These are phyloP conservation scores for Drosophila pullipes DNA, from an alignment of 2,888 invertebrate genomes.

Conservation along the genomic window DNA sequence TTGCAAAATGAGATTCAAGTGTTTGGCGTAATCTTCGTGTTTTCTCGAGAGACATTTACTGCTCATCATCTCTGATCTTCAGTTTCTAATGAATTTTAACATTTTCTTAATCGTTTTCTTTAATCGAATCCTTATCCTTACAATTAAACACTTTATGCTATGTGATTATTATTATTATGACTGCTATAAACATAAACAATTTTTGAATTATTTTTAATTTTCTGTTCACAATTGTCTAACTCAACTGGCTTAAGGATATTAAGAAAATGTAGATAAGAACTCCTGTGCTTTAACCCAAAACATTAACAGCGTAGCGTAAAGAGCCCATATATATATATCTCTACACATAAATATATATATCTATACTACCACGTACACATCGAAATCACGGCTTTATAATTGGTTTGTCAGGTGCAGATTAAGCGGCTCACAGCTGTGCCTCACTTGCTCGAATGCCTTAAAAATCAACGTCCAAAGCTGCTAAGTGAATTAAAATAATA, in stretches of 20 bases:
- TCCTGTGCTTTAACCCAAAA: constrained; percentile 12
- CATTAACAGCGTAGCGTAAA: background rate
- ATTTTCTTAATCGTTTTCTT: background rate
- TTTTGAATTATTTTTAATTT: background rate
- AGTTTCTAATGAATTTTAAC: constrained; percentile 5
- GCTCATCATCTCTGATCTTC: background rate
- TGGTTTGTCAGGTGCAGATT: constrained; percentile 68
- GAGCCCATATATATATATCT: background rate
- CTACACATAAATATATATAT: background rate
- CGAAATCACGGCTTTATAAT: constrained; percentile 66
- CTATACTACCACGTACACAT: constrained; percentile 54
- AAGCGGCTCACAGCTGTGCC: constrained; percentile 54
- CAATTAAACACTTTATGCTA: too few relatives aligned
- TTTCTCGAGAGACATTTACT: background rate
- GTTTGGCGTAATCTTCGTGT: constrained; percentile 33
- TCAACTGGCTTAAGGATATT: background rate
- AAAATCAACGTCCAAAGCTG: constrained; percentile 57
- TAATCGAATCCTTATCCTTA: too few relatives aligned
- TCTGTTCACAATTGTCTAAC: background rate
- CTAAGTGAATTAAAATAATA: constrained; percentile 77
- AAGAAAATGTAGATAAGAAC: background rate
- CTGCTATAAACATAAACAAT: too few relatives aligned
- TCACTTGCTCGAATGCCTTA: constrained; percentile 32
- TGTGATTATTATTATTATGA: too few relatives aligned
- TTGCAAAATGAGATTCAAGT: background rate